phyloP scores from a whole-genome alignment of 2,888 invertebrate species.

The Philopedon plagiatum region DNA sequence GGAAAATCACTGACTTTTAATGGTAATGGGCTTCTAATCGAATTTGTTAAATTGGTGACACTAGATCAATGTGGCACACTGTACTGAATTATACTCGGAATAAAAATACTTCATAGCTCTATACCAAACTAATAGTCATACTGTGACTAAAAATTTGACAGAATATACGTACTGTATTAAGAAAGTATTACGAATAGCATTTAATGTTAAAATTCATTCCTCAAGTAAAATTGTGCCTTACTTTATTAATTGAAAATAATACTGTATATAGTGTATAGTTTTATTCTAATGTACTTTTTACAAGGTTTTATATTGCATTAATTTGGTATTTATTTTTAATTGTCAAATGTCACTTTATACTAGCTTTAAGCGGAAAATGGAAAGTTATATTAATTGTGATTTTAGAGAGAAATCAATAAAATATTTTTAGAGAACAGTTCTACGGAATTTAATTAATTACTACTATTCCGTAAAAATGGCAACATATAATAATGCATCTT shows the following conservation, averaged over 20 bases:
- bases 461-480: no score
- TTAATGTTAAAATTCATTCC: slow-evolving; percentile 31
- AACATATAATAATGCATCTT: no score
- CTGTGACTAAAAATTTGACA: neutral
- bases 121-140: neutral
- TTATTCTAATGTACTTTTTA: slow-evolving; percentile 32
- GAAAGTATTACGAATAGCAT: slow-evolving; percentile 36
- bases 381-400: slow-evolving; percentile 22
- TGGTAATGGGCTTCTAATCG: no score
- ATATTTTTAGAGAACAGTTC: slow-evolving; percentile 5
- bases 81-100: no score
- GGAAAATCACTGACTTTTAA: no score
- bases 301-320: slow-evolving; percentile 37
- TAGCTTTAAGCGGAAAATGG: slow-evolving; percentile 20
- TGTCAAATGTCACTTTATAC: slow-evolving; percentile 30
- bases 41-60: no score
- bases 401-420: slow-evolving; percentile 25
- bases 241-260: slow-evolving; percentile 24
- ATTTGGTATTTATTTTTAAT: slow-evolving; percentile 42
- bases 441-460: no score
- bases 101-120: neutral
- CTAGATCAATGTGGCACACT: no score
- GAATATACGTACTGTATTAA: slow-evolving; percentile 15
- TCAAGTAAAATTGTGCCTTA: slow-evolving; percentile 34
- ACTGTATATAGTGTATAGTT: slow-evolving; percentile 40